A percentile compares a stretch with the other conserved stretches of the same genome.
phyloP scores from a whole-genome alignment of 1,140 invertebrate genomes.

The Monochamus saltuarius region DNA sequence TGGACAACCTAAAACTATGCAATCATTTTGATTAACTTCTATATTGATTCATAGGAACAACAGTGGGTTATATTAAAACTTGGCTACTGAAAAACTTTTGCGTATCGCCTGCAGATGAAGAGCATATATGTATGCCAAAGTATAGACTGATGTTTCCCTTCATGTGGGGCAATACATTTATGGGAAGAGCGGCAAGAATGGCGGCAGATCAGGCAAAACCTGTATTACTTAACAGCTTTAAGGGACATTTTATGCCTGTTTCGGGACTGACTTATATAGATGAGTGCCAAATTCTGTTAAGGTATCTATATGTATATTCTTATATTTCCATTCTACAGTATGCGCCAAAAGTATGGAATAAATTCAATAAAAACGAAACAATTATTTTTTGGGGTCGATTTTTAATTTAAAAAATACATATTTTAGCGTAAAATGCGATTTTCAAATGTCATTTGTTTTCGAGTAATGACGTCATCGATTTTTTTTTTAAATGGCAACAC shows the following conservation, averaged over 20 bases:
- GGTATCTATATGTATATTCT: constrained; percentile 47
- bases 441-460: too few species aligned
- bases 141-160: constrained; percentile 70
- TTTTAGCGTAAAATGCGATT: too few species aligned
- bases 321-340: too few species aligned
- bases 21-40: neutral
- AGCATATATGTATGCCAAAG: constrained; percentile 58
- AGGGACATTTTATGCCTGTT: constrained; percentile 62
- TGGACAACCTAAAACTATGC: neutral
- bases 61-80: constrained; percentile 69
- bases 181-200: constrained; percentile 62
- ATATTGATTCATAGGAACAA: constrained; percentile 54
- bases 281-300: constrained; percentile 60
- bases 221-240: constrained; percentile 64
- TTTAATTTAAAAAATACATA: too few species aligned
- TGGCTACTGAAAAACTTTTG: constrained; percentile 68
- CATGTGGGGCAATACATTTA: constrained; percentile 61
- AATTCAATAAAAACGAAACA: too few species aligned
- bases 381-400: too few species aligned
- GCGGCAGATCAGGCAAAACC: constrained; percentile 61
- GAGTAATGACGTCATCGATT: too few species aligned
- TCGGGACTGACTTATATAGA: constrained; percentile 63
- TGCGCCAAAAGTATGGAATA: too few species aligned
- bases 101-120: constrained; percentile 25
- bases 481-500: too few species aligned